Conservation (phyloP, 2,888 invertebrate species). For the Amphipoea lucens region DNA sequence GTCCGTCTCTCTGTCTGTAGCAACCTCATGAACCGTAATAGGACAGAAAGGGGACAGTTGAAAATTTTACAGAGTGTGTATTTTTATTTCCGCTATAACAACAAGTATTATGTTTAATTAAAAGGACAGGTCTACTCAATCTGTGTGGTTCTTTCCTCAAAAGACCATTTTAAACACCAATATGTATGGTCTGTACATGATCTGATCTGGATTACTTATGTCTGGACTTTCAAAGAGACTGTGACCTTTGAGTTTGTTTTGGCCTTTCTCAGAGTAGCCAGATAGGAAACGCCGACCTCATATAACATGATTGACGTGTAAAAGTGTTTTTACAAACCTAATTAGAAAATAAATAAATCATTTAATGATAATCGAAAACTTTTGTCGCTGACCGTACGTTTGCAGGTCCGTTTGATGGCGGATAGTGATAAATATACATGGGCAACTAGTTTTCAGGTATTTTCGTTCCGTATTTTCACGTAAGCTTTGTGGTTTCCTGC, state of each 20-base stretch:
- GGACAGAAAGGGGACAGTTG: background rate
- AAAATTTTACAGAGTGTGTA: background rate
- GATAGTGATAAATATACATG: slow-evolving; percentile 5
- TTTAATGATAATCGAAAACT: background rate
- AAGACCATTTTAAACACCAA: no score
- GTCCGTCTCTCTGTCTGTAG: background rate
- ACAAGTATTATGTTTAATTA: background rate
- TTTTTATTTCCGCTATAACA: background rate
- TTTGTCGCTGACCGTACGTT: background rate
- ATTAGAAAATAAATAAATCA: background rate
- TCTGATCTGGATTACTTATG: no score
- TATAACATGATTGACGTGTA: background rate
- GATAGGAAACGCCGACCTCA: background rate
- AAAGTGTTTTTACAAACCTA: background rate
- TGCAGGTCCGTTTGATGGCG: slow-evolving; percentile 7
- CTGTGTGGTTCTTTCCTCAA: no score
- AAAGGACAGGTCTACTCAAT: no score
- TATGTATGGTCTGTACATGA: no score
- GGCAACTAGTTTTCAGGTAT: background rate
- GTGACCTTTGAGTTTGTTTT: no score
- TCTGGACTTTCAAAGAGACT: no score
- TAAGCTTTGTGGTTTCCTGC: background rate
- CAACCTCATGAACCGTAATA: background rate
- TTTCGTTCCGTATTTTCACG: background rate
- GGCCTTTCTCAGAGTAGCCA: background rate